A percentile compares a stretch with the other conserved stretches of the same genome.
Evolutionary conservation across 2,888 invertebrate species (phyloP).

Genomic region (Toxonevra muliebris): DNA sequence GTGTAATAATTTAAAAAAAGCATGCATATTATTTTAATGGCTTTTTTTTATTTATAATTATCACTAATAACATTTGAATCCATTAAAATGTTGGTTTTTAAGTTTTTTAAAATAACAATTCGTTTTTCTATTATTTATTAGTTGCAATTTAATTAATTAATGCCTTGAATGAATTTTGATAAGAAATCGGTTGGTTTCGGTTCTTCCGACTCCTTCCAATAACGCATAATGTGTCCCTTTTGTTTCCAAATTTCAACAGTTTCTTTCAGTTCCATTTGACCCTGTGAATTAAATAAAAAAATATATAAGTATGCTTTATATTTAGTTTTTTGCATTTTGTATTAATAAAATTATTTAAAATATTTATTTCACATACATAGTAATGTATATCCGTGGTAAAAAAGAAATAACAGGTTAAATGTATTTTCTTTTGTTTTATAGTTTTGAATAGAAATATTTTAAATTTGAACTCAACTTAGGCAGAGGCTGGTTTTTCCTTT

Average conservation of each 20-base stretch:
- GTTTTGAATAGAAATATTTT: too few relatives aligned
- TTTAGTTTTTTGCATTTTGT: too few relatives aligned
- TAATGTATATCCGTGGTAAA: background rate
- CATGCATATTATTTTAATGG: background rate
- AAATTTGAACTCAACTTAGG: too few relatives aligned
- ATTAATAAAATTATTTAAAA: too few relatives aligned
- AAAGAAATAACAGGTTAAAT: too few relatives aligned
- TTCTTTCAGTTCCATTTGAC: slow-evolving; percentile 95
- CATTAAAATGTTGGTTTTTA: slow-evolving; percentile 20
- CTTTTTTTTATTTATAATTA: slow-evolving; percentile 12
- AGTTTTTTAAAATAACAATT: slow-evolving; percentile 24
- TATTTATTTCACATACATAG: too few relatives aligned
- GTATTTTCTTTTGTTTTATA: too few relatives aligned
- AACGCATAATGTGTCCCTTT: slow-evolving; percentile 85
- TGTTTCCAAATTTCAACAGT: slow-evolving; percentile 88
- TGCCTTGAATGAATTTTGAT: slow-evolving; percentile 77
- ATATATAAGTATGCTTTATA: too few relatives aligned
- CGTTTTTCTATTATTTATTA: slow-evolving; percentile 12
- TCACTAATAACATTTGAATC: slow-evolving; percentile 7
- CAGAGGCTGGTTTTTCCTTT: too few relatives aligned
- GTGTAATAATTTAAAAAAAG: background rate
- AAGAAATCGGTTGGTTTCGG: slow-evolving; percentile 91
- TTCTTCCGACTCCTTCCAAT: slow-evolving; percentile 85
- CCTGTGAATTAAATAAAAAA: slow-evolving; percentile 68
- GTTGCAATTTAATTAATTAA: slow-evolving; percentile 48